A percentile compares a stretch with the other conserved stretches of the same genome.
Conservation (phyloP, 2,888 invertebrate genomes). For the Rhingia rostrata region DNA sequence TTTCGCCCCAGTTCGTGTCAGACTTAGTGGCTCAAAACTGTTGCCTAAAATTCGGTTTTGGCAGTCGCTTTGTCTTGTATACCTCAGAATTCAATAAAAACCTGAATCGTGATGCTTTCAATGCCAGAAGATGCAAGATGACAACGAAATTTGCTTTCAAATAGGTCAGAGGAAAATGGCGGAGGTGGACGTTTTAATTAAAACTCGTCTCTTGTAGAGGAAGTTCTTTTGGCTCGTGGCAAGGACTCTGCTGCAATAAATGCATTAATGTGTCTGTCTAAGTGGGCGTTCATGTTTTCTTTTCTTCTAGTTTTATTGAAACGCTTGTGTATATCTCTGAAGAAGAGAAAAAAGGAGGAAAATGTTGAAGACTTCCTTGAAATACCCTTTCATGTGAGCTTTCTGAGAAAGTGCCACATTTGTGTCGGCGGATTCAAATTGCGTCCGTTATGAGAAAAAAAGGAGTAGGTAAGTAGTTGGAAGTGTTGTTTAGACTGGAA, state of each 20-base stretch:
- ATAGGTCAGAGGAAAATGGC: conserved; percentile 21
- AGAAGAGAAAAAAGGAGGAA: conserved; percentile 4
- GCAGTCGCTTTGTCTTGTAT: conserved; percentile 20
- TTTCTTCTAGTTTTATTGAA: conserved; percentile 8
- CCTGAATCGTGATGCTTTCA: conserved; percentile 22
- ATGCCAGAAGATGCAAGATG: conserved; percentile 2
- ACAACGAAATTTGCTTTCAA: conserved; percentile 2
- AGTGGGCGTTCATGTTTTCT: conserved; percentile 42
- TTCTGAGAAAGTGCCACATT: conserved; percentile 7
- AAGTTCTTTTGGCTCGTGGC: conserved; percentile 41
- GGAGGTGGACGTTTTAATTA: conserved; percentile 18
- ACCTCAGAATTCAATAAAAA: conserved; percentile 40
- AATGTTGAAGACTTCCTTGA: conserved; percentile 21
- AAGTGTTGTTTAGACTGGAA: too few species aligned
- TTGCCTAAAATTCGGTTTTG: conserved; percentile 31
- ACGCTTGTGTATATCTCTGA: not conserved
- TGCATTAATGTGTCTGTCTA: conserved; percentile 55
- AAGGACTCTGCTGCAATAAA: conserved; percentile 50
- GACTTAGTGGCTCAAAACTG: conserved; percentile 22
- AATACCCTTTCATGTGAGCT: not conserved
- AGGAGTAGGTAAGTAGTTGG: too few species aligned
- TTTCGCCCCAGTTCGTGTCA: conserved; percentile 30
- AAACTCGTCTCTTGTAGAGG: conserved; percentile 27
- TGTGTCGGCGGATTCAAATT: conserved; percentile 1
- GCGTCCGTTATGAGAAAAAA: not conserved